Evolutionary conservation across 2,888 invertebrate genomes (phyloP).

Genomic region (Eupeodes luniger): DNA sequence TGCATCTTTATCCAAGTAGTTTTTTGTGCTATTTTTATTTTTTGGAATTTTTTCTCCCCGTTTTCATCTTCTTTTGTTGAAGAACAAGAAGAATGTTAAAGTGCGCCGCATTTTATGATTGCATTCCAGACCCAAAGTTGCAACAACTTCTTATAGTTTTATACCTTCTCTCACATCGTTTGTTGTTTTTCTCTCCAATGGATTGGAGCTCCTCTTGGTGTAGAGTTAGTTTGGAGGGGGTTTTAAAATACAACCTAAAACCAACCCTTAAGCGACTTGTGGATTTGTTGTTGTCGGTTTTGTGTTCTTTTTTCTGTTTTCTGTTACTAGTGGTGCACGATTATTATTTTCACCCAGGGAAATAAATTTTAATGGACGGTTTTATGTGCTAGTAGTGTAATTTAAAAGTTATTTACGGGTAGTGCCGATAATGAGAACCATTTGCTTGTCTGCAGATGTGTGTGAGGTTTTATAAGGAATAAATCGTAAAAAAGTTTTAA

Average conservation of each 20-base stretch:
- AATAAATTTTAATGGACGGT: slow-evolving; percentile 74
- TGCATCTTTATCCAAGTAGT: slow-evolving; percentile 35
- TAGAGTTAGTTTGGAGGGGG: too few relatives aligned
- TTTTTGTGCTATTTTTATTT: not conserved
- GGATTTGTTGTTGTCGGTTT: slow-evolving; percentile 26
- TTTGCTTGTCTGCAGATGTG: slow-evolving; percentile 57
- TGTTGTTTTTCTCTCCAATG: not conserved
- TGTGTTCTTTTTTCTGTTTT: slow-evolving; percentile 8
- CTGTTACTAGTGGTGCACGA: slow-evolving; percentile 60
- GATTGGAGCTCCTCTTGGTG: not conserved
- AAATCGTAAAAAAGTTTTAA: slow-evolving; percentile 29
- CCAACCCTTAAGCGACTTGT: slow-evolving; percentile 37
- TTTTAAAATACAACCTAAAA: slow-evolving; percentile 13
- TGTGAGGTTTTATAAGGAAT: not conserved
- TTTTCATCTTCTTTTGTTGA: slow-evolving; percentile 42
- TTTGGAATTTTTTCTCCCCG: slow-evolving; percentile 15
- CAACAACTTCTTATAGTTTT: slow-evolving; percentile 57
- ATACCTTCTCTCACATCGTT: not conserved
- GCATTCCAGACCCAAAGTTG: slow-evolving; percentile 58
- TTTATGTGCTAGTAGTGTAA: slow-evolving; percentile 70
- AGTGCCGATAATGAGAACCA: slow-evolving; percentile 73
- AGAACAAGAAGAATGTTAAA: slow-evolving; percentile 63
- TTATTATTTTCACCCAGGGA: slow-evolving; percentile 69
- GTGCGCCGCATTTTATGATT: slow-evolving; percentile 67
- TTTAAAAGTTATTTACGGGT: slow-evolving; percentile 73